phyloP scores from a whole-genome alignment of 2,113 vertebrate genomes.

The Genyomyrus donnyi region DNA sequence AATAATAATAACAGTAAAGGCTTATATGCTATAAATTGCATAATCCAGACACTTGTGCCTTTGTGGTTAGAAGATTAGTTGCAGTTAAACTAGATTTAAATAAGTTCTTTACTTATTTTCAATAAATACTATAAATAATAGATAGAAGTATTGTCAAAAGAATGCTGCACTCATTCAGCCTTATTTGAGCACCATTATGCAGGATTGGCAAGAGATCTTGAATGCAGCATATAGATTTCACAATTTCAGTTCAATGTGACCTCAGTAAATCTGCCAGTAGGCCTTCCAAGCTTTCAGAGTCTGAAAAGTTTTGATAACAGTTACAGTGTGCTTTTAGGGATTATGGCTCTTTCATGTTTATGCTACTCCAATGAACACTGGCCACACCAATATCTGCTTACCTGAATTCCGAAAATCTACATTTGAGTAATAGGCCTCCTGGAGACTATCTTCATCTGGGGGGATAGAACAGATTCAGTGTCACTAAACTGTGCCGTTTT shows the following conservation, averaged over 20 bases:
- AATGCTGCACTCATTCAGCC: background rate
- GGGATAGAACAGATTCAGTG: background rate
- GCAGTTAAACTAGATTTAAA: background rate
- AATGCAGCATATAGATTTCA: background rate
- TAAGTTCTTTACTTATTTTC: background rate
- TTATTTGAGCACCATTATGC: background rate
- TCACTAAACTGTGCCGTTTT: background rate
- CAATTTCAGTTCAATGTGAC: background rate
- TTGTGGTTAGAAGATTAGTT: background rate
- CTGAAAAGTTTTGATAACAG: background rate
- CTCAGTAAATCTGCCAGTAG: background rate
- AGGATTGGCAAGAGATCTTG: background rate
- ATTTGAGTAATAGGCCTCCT: background rate
- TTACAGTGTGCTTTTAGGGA: background rate
- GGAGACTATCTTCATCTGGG: background rate
- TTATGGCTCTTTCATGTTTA: background rate
- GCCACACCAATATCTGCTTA: background rate
- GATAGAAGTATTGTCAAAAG: background rate
- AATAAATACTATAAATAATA: background rate
- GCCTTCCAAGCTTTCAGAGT: background rate
- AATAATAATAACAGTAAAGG: background rate
- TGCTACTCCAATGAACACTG: background rate
- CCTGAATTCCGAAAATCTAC: background rate
- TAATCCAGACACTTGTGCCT: background rate
- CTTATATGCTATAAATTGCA: background rate